Conservation (phyloP, 1,140 invertebrate genomes). For the Bombus fervidus region DNA sequence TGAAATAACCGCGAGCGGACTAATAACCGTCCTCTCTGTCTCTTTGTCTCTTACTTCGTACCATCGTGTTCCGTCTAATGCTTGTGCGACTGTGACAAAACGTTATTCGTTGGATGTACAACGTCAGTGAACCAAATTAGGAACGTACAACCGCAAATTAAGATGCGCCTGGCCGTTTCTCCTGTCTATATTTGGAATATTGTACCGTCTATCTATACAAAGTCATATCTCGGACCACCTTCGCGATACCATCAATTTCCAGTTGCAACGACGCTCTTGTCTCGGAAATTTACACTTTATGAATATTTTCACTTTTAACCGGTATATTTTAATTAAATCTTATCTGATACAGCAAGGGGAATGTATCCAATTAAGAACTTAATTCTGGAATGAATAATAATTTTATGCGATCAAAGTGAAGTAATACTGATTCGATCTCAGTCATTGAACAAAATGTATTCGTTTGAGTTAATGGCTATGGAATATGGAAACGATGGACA, state of each 20-base stretch:
- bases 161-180: constrained; percentile 46
- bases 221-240: constrained; percentile 36
- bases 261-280: not conserved
- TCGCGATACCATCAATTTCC: constrained; percentile 32
- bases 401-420: not conserved
- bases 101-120: constrained; percentile 50
- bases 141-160: constrained; percentile 68
- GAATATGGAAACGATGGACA: not conserved
- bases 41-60: not conserved
- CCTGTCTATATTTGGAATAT: not conserved
- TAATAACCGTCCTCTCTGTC: constrained; percentile 58
- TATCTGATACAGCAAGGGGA: not conserved
- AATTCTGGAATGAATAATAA: not conserved
- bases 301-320: not conserved
- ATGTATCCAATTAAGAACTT: not conserved
- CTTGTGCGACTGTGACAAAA: constrained; percentile 36
- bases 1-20: constrained; percentile 63
- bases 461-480: not conserved
- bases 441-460: not conserved
- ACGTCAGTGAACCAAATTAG: constrained; percentile 64
- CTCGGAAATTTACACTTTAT: not conserved
- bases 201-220: not conserved
- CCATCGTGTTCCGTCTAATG: not conserved
- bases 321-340: not conserved
- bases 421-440: not conserved